Evolutionary conservation across 2,797 vertebrate species (phyloP).

Genomic region (Channa striata): DNA sequence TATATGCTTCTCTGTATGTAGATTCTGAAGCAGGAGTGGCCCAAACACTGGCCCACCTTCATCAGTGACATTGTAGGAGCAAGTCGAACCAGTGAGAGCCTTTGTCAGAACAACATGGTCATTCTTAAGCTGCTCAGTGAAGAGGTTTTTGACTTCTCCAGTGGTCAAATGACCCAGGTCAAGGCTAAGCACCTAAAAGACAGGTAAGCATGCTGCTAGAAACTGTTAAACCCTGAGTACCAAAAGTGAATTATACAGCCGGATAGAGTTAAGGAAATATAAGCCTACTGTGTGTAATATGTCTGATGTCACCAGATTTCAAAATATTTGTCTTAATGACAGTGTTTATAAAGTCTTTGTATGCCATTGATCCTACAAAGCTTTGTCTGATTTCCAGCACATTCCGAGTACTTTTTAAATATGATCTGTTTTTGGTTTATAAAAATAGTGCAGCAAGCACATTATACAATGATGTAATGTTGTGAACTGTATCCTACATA

Average conservation of each 20-base stretch:
- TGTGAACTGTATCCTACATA: background rate
- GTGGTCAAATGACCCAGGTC: constrained; percentile 99
- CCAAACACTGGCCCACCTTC: constrained; percentile 99
- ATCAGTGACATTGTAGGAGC: constrained; percentile 99
- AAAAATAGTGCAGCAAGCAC: background rate
- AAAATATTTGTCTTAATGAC: no score
- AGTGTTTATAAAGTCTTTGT: no score
- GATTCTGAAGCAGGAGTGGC: constrained; percentile 99
- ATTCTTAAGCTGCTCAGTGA: constrained; percentile 98
- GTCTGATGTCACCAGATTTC: no score
- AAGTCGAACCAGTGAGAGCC: constrained; percentile 97
- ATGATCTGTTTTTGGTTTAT: background rate
- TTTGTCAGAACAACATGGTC: constrained; percentile 99
- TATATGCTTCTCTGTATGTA: constrained; percentile 58
- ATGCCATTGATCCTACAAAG: no score
- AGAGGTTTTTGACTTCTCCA: constrained; percentile 99
- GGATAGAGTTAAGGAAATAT: no score
- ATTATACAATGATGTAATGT: constrained; percentile 3
- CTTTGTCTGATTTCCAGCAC: background rate
- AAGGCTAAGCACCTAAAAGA: constrained; percentile 99
- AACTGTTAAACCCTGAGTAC: constrained; percentile 83
- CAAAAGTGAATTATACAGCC: constrained; percentile 53
- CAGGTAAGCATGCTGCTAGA: constrained; percentile 84
- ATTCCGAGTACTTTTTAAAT: constrained; percentile 5
- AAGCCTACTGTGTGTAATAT: no score